phyloP scores from a whole-genome alignment of 2,113 vertebrate genomes.

The Todiramphus chloris region DNA sequence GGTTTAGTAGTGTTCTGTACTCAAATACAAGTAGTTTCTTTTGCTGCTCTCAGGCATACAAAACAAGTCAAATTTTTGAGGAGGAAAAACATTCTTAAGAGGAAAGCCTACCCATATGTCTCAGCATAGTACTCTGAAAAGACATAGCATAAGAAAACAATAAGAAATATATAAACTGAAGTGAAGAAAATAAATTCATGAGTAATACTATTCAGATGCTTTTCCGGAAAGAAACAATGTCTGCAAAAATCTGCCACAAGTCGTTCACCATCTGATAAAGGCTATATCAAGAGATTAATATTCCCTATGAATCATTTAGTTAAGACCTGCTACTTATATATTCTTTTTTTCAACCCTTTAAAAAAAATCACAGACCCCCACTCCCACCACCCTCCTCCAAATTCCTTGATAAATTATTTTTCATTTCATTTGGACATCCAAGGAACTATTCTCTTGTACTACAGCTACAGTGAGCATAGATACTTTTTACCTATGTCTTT shows the following conservation, averaged over 20 bases:
- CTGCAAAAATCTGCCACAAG: not conserved
- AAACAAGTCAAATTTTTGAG: conserved; percentile 21
- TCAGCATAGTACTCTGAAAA: not conserved
- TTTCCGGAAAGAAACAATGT: not conserved
- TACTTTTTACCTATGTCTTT: not conserved
- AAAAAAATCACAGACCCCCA: not conserved
- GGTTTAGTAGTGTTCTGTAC: conserved; percentile 11
- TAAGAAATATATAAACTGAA: conserved; percentile 18
- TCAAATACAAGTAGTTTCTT: conserved; percentile 14
- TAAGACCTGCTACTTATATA: not conserved
- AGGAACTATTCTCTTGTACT: not conserved
- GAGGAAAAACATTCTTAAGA: conserved; percentile 22
- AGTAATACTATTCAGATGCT: not conserved
- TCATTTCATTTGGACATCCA: not conserved
- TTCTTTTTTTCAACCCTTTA: not conserved
- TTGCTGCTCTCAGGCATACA: conserved; percentile 10
- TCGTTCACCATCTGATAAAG: not conserved
- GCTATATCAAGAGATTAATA: not conserved
- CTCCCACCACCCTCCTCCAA: not conserved
- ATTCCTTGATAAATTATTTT: not conserved
- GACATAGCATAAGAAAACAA: not conserved
- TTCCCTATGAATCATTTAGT: not conserved
- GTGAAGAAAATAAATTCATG: not conserved
- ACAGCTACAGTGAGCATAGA: not conserved
- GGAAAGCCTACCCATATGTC: not conserved